Evolutionary conservation across 2,113 vertebrate genomes (phyloP).

Genomic region (Silurus meridionalis): DNA sequence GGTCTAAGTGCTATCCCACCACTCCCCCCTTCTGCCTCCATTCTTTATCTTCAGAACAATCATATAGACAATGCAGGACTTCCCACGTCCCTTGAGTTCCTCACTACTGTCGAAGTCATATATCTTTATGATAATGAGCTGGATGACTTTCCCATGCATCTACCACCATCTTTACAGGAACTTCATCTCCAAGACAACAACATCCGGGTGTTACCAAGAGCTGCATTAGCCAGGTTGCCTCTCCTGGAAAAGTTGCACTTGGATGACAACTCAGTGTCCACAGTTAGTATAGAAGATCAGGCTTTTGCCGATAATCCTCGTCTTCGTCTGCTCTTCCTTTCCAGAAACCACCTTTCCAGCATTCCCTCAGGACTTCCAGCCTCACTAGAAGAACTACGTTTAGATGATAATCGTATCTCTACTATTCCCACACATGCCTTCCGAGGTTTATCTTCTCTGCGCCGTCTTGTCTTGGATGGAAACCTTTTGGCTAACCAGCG

Average conservation of each 20-base stretch:
- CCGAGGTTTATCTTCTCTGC: constrained; percentile 80
- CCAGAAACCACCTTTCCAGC: constrained; percentile 92
- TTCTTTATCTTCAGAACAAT: constrained; percentile 96
- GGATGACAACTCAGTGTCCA: constrained; percentile 94
- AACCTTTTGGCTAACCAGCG: constrained; percentile 94
- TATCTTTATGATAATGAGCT: constrained; percentile 93
- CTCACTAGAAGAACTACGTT: constrained; percentile 86
- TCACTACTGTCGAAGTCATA: constrained; percentile 80
- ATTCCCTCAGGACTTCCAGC: constrained; percentile 88
- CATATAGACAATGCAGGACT: constrained; percentile 88
- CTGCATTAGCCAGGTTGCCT: constrained; percentile 83
- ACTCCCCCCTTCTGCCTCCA: constrained; percentile 83
- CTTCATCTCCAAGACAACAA: constrained; percentile 97
- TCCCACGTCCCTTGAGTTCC: constrained; percentile 78
- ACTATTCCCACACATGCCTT: constrained; percentile 92
- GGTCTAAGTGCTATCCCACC: constrained; percentile 85
- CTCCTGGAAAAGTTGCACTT: constrained; percentile 89
- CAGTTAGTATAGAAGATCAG: constrained; percentile 91
- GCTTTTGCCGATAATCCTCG: constrained; percentile 85
- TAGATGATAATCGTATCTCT: constrained; percentile 95
- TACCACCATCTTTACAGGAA: constrained; percentile 85
- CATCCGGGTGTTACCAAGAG: constrained; percentile 81
- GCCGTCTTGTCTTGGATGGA: constrained; percentile 89
- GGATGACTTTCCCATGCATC: constrained; percentile 84
- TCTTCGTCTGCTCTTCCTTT: constrained; percentile 86